A percentile compares a stretch with the other conserved stretches of the same genome.
Evolutionary conservation across 2,797 vertebrate genomes (phyloP).

Genomic region (Oceanodroma leucorhoa): DNA sequence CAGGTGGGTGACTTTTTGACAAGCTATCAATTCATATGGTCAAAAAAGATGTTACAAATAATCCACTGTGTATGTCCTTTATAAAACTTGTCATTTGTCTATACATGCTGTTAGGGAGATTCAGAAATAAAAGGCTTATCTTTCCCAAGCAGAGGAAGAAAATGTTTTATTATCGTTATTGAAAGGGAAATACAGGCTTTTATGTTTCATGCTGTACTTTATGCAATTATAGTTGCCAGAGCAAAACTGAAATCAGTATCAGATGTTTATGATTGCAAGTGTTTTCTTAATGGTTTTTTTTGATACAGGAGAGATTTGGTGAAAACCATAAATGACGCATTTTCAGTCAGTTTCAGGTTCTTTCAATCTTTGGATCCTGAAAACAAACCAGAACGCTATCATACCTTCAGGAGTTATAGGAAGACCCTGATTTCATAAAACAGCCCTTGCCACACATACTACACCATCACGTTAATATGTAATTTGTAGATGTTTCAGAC

Average conservation of each 20-base stretch:
- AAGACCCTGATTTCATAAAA: background rate
- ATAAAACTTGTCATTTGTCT: conserved; percentile 19
- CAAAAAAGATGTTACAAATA: conserved; percentile 3
- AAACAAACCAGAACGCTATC: background rate
- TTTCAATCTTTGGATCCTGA: background rate
- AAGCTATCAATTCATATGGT: conserved; percentile 44
- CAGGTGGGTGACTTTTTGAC: conserved; percentile 79
- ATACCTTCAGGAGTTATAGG: background rate
- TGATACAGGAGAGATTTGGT: background rate
- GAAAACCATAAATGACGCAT: background rate
- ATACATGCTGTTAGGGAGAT: background rate
- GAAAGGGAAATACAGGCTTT: background rate
- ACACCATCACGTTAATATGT: background rate
- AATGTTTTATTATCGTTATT: background rate
- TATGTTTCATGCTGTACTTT: background rate
- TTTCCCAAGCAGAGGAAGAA: background rate
- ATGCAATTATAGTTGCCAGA: background rate
- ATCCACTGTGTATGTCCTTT: background rate
- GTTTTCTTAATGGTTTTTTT: background rate
- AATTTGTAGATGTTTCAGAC: background rate
- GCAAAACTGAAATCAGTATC: background rate
- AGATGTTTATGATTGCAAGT: background rate
- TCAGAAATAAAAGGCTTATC: background rate
- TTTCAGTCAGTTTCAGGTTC: background rate
- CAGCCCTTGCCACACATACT: background rate